Percentiles rank a stretch among this genome's conserved stretches.
phyloP scores from a whole-genome alignment of 2,888 invertebrate genomes.

The Cantharis rustica region DNA sequence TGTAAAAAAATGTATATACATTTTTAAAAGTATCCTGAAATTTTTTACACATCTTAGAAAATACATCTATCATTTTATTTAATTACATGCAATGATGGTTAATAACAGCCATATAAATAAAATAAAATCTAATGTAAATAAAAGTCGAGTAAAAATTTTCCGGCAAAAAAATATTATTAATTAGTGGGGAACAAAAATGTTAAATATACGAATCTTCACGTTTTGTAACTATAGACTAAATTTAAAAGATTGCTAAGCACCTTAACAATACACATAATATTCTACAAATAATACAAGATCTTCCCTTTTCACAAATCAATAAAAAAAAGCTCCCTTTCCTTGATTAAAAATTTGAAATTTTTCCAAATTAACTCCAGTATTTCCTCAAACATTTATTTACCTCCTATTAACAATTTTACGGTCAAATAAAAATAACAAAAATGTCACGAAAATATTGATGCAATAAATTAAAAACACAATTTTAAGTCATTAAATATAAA shows the following conservation, averaged over 20 bases:
- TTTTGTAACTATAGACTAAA: neutral
- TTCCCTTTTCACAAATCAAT: neutral
- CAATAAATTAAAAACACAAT: neutral
- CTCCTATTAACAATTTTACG: neutral
- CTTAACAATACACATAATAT: constrained; percentile 12
- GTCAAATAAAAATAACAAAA: neutral
- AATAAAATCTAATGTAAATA: neutral
- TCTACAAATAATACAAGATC: constrained; percentile 20
- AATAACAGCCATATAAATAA: neutral
- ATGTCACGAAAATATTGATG: neutral
- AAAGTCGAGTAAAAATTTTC: neutral
- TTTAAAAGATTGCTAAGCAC: constrained; percentile 10
- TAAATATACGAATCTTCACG: constrained; percentile 1
- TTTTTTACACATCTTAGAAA: neutral
- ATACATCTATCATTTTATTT: neutral
- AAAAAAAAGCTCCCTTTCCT: neutral
- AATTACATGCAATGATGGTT: neutral
- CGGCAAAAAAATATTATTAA: neutral
- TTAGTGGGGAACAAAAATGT: neutral
- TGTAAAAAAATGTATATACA: constrained; percentile 3
- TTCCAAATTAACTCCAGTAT: neutral
- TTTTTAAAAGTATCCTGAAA: neutral
- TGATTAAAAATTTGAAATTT: neutral
- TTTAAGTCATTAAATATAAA: neutral
- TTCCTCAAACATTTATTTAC: neutral